phyloP scores from a whole-genome alignment of 2,888 invertebrate genomes.

The Trissolcus brochymenae region DNA sequence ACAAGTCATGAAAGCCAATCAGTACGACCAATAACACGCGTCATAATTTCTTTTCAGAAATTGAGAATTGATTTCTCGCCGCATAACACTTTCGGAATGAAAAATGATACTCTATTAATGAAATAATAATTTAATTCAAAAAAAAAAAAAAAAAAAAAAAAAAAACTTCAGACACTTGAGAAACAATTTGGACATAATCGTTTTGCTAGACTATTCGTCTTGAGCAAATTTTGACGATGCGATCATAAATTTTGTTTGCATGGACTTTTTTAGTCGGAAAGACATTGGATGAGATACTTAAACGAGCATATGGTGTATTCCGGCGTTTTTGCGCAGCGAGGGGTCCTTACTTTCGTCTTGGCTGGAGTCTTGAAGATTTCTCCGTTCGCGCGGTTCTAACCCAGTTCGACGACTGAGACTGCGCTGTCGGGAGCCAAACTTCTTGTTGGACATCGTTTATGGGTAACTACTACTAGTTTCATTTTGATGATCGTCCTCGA shows the following conservation, averaged over 20 bases:
- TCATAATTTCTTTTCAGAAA: neutral
- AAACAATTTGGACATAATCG: conserved; percentile 52
- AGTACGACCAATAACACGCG: conserved; percentile 12
- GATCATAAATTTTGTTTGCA: conserved; percentile 49
- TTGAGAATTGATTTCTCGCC: neutral
- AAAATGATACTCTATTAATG: conserved; percentile 11
- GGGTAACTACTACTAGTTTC: conserved; percentile 47
- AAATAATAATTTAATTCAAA: neutral
- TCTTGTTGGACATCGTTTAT: conserved; percentile 55
- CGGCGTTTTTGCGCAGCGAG: conserved; percentile 58
- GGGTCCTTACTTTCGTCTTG: conserved; percentile 56
- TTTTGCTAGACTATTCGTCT: conserved; percentile 41
- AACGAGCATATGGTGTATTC: conserved; percentile 57
- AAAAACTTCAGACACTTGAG: conserved; percentile 29
- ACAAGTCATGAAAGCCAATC: conserved; percentile 52
- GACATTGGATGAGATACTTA: conserved; percentile 55
- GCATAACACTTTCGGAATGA: too few species aligned
- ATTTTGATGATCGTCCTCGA: conserved; percentile 9
- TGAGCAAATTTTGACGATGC: conserved; percentile 50
- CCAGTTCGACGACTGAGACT: conserved; percentile 41
- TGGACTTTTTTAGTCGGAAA: conserved; percentile 39
- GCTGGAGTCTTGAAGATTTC: conserved; percentile 49
- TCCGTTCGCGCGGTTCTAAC: conserved; percentile 45
- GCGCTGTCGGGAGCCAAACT: conserved; percentile 47
- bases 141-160: neutral